Conservation (phyloP, 1,140 invertebrate species). For the Drosophila eugracilis region DNA sequence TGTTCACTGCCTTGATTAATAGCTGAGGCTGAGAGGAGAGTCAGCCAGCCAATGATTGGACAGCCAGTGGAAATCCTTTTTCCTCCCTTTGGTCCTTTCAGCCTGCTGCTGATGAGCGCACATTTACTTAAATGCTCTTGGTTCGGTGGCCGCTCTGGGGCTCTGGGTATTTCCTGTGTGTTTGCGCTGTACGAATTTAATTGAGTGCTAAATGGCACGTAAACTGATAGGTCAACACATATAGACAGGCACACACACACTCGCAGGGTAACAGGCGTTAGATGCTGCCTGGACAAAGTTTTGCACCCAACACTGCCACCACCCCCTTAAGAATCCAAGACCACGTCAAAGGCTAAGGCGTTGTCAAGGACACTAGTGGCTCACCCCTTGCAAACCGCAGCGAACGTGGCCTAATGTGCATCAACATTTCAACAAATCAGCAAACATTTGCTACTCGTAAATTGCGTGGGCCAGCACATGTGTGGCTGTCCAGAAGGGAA, state of each 20-base stretch:
- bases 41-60: constrained; percentile 38
- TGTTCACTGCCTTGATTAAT: constrained; percentile 77
- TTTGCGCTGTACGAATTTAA: constrained; percentile 76
- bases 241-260: constrained; percentile 37
- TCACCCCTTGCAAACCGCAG: constrained; percentile 9
- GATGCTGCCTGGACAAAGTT: constrained; percentile 58
- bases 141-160: constrained; percentile 33
- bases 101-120: constrained; percentile 69
- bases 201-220: constrained; percentile 84
- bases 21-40: constrained; percentile 42
- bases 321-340: background rate
- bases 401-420: constrained; percentile 60
- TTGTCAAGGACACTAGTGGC: constrained; percentile 69
- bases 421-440: constrained; percentile 52
- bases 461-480: constrained; percentile 43
- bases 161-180: constrained; percentile 55
- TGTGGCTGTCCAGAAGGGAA: background rate
- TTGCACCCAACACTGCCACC: constrained; percentile 20
- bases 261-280: constrained; percentile 24
- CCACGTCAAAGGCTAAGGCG: constrained; percentile 49
- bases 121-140: constrained; percentile 72
- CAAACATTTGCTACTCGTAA: constrained; percentile 42
- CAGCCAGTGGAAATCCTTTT: constrained; percentile 37
- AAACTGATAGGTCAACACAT: constrained; percentile 81
- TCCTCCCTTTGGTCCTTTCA: constrained; percentile 6